These are phyloP conservation scores for Festucalex cinctus DNA, from an alignment of 2,113 vertebrate genomes.

Conservation along the genomic window DNA sequence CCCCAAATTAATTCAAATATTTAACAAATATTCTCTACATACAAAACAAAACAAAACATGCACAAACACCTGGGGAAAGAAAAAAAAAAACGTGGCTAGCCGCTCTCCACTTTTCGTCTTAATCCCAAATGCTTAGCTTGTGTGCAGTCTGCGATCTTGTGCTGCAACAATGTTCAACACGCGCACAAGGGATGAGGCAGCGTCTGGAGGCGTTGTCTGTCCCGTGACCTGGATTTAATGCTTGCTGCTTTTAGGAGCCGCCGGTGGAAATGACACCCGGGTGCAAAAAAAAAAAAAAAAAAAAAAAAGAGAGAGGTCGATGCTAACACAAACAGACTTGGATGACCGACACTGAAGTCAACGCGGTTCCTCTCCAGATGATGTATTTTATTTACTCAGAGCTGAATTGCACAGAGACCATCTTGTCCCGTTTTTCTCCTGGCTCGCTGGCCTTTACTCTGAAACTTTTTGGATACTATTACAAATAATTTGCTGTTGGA, in stretches of 20 bases:
- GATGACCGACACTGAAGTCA: neutral
- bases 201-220: conserved; percentile 28
- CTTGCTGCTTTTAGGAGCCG: conserved; percentile 20
- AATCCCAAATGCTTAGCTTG: conserved; percentile 10
- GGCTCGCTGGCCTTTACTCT: no score
- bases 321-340: neutral
- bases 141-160: conserved; percentile 2
- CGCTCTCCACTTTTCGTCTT: neutral
- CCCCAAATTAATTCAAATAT: no score
- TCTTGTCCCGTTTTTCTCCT: no score
- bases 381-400: neutral
- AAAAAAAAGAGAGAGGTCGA: neutral
- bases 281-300: conserved; percentile 2
- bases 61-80: neutral
- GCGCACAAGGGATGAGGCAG: neutral
- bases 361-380: neutral
- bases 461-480: no score
- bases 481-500: no score
- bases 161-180: conserved; percentile 20
- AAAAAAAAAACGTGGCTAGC: neutral
- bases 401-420: no score
- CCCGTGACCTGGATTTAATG: conserved; percentile 48
- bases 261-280: conserved; percentile 17
- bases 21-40: no score
- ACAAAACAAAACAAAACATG: neutral